These are phyloP conservation scores for Drosophila lowei DNA, from an alignment of 1,140 invertebrate species.

Conservation along the genomic window DNA sequence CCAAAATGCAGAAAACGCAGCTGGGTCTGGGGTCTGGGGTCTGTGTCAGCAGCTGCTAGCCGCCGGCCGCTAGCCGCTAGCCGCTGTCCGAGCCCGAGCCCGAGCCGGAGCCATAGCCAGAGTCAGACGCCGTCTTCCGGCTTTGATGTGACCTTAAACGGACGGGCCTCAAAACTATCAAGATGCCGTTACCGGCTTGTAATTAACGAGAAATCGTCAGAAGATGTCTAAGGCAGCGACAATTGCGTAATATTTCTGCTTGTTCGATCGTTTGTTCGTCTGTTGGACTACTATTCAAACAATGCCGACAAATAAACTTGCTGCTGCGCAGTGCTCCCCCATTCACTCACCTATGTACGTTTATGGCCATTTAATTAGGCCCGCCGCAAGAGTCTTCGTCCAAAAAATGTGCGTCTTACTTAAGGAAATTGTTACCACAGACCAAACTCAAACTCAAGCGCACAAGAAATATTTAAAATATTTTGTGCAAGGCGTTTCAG, in stretches of 20 bases:
- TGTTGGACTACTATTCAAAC: constrained; percentile 23
- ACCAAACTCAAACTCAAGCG: not conserved
- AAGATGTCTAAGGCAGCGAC: constrained; percentile 45
- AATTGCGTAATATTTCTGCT: constrained; percentile 56
- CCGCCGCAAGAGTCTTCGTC: constrained; percentile 16
- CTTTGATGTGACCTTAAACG: constrained; percentile 73
- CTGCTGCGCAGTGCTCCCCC: constrained; percentile 9
- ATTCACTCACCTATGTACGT: not conserved
- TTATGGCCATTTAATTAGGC: constrained; percentile 64
- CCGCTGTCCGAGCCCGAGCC: not conserved
- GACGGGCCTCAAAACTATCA: constrained; percentile 47
- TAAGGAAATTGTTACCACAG: constrained; percentile 10
- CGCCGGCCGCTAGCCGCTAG: not conserved
- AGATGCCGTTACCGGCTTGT: constrained; percentile 48
- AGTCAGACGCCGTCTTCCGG: constrained; percentile 53
- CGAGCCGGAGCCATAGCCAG: constrained; percentile 1
- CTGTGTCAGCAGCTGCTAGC: too few species aligned
- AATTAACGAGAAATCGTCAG: constrained; percentile 63
- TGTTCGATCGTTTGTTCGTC: not conserved
- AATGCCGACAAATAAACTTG: constrained; percentile 46
- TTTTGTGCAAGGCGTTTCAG: not conserved
- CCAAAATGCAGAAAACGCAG: constrained; percentile 17
- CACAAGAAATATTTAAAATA: constrained; percentile 25
- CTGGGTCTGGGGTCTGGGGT: constrained; percentile 24
- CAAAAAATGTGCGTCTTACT: constrained; percentile 41